phyloP scores from a whole-genome alignment of 2,797 vertebrate species.

The Pseudochirops cupreus region DNA sequence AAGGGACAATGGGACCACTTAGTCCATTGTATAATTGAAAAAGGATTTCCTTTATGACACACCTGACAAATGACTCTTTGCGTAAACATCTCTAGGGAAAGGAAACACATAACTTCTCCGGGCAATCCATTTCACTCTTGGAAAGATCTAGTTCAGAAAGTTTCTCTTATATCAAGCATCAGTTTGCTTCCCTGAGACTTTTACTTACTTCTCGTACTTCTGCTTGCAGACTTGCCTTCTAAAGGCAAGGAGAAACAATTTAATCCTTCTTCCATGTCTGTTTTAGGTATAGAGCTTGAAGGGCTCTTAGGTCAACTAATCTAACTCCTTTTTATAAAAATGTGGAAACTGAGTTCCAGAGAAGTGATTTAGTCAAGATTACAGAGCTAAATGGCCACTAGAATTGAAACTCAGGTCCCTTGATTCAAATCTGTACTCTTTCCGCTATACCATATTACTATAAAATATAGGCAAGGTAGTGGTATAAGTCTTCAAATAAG shows the following conservation, averaged over 20 bases:
- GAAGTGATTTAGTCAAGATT: too few relatives aligned
- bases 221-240: too few relatives aligned
- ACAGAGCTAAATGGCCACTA: too few relatives aligned
- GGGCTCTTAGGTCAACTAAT: too few relatives aligned
- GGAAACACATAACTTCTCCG: not conserved
- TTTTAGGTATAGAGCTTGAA: too few relatives aligned
- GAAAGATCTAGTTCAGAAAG: not conserved
- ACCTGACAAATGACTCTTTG: not conserved
- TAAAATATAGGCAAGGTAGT: not conserved
- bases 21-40: not conserved
- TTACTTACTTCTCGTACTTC: too few relatives aligned
- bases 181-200: too few relatives aligned
- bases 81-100: not conserved
- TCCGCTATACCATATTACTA: not conserved
- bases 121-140: not conserved
- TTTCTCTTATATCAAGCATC: not conserved
- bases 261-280: too few relatives aligned
- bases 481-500: not conserved
- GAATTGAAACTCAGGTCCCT: too few relatives aligned
- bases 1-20: not conserved
- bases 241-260: too few relatives aligned
- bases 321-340: too few relatives aligned
- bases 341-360: too few relatives aligned
- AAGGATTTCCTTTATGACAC: not conserved
- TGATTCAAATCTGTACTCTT: not conserved